Base-by-base conservation (phyloP, 1,140 invertebrate genomes). In the Drosophila melanica region DNA sequence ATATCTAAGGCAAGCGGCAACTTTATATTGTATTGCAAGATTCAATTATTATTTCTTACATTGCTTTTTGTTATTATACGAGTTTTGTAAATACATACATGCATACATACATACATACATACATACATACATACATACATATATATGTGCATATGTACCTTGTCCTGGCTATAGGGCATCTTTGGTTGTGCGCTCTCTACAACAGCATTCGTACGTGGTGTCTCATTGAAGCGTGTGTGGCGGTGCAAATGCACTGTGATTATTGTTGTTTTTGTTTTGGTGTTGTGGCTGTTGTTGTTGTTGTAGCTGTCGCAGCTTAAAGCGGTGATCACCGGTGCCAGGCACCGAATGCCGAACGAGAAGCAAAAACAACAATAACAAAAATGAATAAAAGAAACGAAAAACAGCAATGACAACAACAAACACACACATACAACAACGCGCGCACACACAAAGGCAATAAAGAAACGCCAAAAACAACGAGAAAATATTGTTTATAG, bases 251-350 rank as follows among this genome's bases (percentile, higher is more conserved):
- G 81, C 81, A 87, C 82, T 87, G 78, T 50, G 78, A 64, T 73
- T 79, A 64, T 72, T 77, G 75, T 73, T 80, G 67, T 68, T 79
- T 51, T 64, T 33, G 51, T 54, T 60, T 66, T 63, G 57, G 18
- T 62, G 53, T 41, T 75, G 75, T 48, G 57, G 62, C 23, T 62
- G 53, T 41, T 75, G 75, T 48, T 62, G 62, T 35, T 77, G 73
- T 10, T 35, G 65, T 41, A 39, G 79, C 42, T 77, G 73, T 55
- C 79, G 47, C 37, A 64, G 79, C 81, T 82, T 82, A 57, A 80
- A 85, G 67, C 81, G 82, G 81, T 86, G 81, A 86, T 86, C 81
- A 82, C 81, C 71, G 81, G 81, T 86, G 67, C 81, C 81, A 67
- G 81, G 82, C 79, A 86, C 81, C 75, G 67, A 82, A 63, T 80